Evolutionary conservation across 2,888 invertebrate genomes (phyloP), one percentile per base, ranked within the genome.

Genomic region (Timema podura): DNA sequence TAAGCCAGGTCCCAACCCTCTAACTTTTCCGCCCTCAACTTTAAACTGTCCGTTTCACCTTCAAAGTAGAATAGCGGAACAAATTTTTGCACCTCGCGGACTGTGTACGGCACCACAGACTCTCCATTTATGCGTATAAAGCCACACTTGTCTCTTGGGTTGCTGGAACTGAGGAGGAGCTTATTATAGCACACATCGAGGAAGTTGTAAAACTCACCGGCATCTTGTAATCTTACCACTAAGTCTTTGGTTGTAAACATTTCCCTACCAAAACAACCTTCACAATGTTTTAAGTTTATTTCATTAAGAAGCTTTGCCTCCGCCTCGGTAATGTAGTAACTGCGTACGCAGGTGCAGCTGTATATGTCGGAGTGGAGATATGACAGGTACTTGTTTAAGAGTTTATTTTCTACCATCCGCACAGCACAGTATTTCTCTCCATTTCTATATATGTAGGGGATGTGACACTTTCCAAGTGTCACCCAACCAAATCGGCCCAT

Each of bases 1-100:
- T 96, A 96, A 0, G 95, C 93, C 75, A 95, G 83, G 82, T 95
- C 95, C 96, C 95, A 96, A 72, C 94, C 94, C 78, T 92, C 92
- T 51, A 95, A 82, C 80, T 92, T 90, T 78, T 93, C 92, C 3
- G 95, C 92, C 79, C 94, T 92, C 73, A 91, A 86, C 80, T 93
- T 93, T 48, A 95, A 84, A 83, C 93, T 93, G 80, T 95, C 95
- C n/a, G 93, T 95, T 76, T 80, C 80, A 75, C 95, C 95, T 81
- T 92, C 92, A 78, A 91, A 91, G 80, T 95, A 95, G 81, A 95
- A 95, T 68, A 96, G 82, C 15, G 96, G 96, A 71, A 96, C 96
- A 83, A 92, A 95, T 81, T 95, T 94, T 76, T 91, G 89, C 74
- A 85, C 87, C 76, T 91, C 91, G 76, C 92, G 88, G 59, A 93